Percentiles rank a stretch among this genome's conserved stretches.
These are phyloP conservation scores for Steinernema khuongi DNA, from an alignment of 1,140 invertebrate genomes.

Conservation along the genomic window DNA sequence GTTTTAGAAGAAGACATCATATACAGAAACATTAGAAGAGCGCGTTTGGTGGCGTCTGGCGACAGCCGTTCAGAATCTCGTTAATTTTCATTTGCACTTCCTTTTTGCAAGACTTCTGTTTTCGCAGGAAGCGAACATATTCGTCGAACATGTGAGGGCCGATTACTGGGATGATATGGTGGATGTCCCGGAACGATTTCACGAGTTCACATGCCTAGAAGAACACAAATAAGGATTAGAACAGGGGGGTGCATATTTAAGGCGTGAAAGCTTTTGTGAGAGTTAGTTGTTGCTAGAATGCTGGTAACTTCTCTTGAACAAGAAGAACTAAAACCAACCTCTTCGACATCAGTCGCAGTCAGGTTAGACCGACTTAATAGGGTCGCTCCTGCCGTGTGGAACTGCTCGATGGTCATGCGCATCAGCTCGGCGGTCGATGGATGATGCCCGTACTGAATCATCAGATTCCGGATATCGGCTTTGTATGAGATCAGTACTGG, in stretches of 20 bases:
- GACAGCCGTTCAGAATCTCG: background rate
- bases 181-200: background rate
- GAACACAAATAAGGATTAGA: too few species aligned
- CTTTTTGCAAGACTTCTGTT: slow-evolving; percentile 21
- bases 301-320: too few species aligned
- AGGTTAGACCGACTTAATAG: slow-evolving; percentile 17
- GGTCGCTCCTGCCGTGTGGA: background rate
- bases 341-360: background rate
- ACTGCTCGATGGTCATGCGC: slow-evolving; percentile 17
- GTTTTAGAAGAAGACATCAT: slow-evolving; percentile 5
- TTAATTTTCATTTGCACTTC: background rate
- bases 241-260: background rate
- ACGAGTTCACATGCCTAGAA: background rate
- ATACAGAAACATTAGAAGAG: slow-evolving; percentile 12
- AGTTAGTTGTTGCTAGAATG: too few species aligned
- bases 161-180: background rate
- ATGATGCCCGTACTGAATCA: slow-evolving; percentile 17
- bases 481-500: background rate
- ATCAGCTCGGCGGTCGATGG: slow-evolving; percentile 17
- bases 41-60: background rate
- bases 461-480: background rate
- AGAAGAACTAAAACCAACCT: slow-evolving; percentile 12
- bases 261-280: too few species aligned
- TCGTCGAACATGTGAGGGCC: slow-evolving; percentile 14
- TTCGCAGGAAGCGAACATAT: slow-evolving; percentile 19